Conservation (phyloP, 2,797 vertebrate species). For the Nothura maculosa region DNA sequence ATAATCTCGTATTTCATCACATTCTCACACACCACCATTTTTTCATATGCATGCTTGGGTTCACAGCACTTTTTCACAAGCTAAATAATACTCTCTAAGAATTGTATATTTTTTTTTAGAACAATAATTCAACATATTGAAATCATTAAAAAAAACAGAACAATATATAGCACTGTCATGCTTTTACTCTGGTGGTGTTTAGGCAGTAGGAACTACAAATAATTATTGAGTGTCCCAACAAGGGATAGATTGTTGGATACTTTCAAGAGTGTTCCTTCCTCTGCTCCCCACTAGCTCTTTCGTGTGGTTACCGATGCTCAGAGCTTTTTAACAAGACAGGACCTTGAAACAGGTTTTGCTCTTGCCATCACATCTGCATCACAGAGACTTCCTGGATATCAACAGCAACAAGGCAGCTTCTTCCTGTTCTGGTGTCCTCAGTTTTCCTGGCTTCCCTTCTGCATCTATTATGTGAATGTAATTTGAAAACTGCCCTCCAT, state of each 20-base stretch:
- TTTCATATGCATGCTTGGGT: background rate
- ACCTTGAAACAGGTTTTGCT: background rate
- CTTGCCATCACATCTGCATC: background rate
- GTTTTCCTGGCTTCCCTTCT: background rate
- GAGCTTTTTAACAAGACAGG: background rate
- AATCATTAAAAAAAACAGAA: background rate
- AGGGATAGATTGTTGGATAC: background rate
- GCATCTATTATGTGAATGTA: background rate
- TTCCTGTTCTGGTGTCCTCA: background rate
- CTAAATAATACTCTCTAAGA: background rate
- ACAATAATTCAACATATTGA: background rate
- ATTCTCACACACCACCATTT: background rate
- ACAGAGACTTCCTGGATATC: background rate
- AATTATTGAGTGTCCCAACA: background rate
- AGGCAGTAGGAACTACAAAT: background rate
- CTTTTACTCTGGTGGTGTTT: background rate
- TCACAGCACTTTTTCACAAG: background rate
- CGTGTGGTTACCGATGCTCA: background rate
- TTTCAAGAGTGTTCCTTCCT: background rate
- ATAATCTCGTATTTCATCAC: background rate
- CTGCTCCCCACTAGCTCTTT: background rate
- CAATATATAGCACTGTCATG: background rate
- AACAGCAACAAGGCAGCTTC: background rate
- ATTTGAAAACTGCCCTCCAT: background rate
- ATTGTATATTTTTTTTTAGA: background rate